Evolutionary conservation across 1,140 invertebrate species (phyloP).

Genomic region (Medauroidea extradentata): DNA sequence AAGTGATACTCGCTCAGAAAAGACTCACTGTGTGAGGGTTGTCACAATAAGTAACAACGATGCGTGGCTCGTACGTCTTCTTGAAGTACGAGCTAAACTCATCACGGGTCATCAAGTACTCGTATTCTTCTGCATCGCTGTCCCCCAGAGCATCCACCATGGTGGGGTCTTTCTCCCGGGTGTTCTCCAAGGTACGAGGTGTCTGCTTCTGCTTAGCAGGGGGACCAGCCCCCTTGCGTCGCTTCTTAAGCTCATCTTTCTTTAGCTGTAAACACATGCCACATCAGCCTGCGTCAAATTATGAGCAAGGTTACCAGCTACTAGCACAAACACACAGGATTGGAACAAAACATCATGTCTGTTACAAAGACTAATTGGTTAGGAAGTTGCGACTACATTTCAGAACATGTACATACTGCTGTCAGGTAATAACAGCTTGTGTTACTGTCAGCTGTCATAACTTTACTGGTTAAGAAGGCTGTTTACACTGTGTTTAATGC

Average conservation of each 20-base stretch:
- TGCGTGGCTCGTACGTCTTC: conserved; percentile 83
- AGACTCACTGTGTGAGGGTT: conserved; percentile 82
- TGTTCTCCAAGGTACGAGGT: conserved; percentile 90
- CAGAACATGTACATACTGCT: no score
- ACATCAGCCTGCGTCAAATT: no score
- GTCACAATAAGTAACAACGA: conserved; percentile 90
- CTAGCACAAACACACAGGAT: no score
- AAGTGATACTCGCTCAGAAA: no score
- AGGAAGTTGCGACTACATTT: no score
- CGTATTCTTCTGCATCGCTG: conserved; percentile 37
- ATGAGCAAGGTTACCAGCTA: no score
- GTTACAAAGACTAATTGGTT: no score
- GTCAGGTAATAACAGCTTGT: no score
- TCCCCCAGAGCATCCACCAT: conserved; percentile 71
- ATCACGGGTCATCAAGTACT: conserved; percentile 74
- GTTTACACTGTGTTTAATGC: no score
- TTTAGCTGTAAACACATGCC: neutral
- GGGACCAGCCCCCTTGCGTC: neutral
- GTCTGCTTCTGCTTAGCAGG: neutral
- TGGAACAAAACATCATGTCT: no score
- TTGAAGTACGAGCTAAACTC: conserved; percentile 86
- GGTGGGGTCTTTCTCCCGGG: conserved; percentile 89
- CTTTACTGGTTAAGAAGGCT: no score
- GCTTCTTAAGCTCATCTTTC: neutral
- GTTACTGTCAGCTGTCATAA: no score